phyloP scores from a whole-genome alignment of 2,888 invertebrate species.

The Aquatica leii region DNA sequence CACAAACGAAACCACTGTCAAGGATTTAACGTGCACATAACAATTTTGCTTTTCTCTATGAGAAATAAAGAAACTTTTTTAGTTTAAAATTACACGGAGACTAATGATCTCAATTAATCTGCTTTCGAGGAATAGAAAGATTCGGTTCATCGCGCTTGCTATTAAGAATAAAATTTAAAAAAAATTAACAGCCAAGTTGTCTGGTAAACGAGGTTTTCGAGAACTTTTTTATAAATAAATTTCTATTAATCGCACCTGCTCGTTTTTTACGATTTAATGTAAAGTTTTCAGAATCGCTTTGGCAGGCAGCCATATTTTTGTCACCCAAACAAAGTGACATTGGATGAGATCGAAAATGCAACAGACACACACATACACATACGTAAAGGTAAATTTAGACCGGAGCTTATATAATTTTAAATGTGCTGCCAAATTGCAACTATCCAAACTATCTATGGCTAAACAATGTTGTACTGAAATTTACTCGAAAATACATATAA shows the following conservation, averaged over 20 bases:
- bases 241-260: not conserved
- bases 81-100: no score
- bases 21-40: no score
- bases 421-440: not conserved
- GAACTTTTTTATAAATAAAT: not conserved
- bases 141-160: no score
- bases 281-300: not conserved
- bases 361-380: not conserved
- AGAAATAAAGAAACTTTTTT: no score
- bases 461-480: no score
- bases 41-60: no score
- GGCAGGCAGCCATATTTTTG: constrained; percentile 5
- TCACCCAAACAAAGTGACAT: constrained; percentile 12
- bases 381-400: constrained; percentile 2
- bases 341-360: constrained; percentile 6
- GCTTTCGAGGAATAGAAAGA: no score
- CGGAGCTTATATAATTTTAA: constrained; percentile 6
- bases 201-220: not conserved
- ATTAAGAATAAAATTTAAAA: not conserved
- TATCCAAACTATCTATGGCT: not conserved
- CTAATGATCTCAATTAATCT: no score
- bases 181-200: not conserved
- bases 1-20: no score
- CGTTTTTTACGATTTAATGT: no score
- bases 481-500: no score